Evolutionary conservation across 2,113 vertebrate species (phyloP).

Genomic region (Uria aalge): DNA sequence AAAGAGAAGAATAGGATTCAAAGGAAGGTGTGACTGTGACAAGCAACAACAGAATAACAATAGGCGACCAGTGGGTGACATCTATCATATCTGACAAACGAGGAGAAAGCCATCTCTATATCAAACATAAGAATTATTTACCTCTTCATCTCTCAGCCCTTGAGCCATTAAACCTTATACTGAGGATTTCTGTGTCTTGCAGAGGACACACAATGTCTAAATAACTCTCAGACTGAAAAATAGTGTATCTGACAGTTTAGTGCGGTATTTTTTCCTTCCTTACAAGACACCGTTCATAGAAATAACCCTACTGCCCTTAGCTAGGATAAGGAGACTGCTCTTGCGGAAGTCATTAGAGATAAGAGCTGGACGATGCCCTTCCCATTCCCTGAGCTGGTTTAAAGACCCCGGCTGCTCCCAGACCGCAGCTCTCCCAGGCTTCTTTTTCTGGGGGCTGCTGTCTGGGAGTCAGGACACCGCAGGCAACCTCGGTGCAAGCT

Average conservation of each 20-base stretch:
- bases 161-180: slow-evolving; percentile 40
- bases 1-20: slow-evolving; percentile 16
- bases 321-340: background rate
- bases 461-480: background rate
- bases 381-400: background rate
- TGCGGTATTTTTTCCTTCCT: background rate
- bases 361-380: background rate
- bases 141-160: background rate
- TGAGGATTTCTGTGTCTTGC: background rate
- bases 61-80: slow-evolving; percentile 44
- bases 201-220: slow-evolving; percentile 46
- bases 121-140: slow-evolving; percentile 53
- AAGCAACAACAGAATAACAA: slow-evolving; percentile 58
- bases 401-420: background rate
- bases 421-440: background rate
- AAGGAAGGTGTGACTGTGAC: slow-evolving; percentile 52
- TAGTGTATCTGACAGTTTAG: background rate
- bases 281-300: background rate
- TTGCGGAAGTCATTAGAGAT: background rate
- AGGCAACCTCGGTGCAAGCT: background rate
- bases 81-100: slow-evolving; percentile 67
- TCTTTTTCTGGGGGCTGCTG: background rate
- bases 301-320: background rate
- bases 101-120: slow-evolving; percentile 44
- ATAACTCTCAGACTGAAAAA: slow-evolving; percentile 44